Percentiles rank a stretch among this genome's conserved stretches.
Evolutionary conservation across 2,888 invertebrate genomes (phyloP).

Genomic region (Apodemia zela): DNA sequence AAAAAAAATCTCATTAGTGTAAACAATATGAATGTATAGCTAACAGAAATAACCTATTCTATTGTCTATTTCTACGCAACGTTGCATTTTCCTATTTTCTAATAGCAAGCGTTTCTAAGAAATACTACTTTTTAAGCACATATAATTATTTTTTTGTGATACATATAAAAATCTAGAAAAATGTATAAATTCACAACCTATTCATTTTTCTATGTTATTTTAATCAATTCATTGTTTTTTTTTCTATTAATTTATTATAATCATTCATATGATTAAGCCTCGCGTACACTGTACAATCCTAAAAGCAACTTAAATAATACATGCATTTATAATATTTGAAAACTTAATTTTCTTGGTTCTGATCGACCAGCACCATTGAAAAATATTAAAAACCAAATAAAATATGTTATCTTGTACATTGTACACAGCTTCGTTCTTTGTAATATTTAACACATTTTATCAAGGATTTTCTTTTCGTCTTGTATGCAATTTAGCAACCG

Average conservation of each 20-base stretch:
- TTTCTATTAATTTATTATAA: slow-evolving; percentile 26
- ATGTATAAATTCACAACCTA: slow-evolving; percentile 81
- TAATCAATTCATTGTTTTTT: slow-evolving; percentile 37
- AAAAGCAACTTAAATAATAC: background rate
- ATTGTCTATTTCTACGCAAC: background rate
- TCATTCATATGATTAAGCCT: too few species aligned
- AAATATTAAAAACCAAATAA: too few species aligned
- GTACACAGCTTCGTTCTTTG: too few species aligned
- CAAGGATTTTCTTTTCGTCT: too few species aligned
- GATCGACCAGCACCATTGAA: too few species aligned
- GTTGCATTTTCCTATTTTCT: slow-evolving; percentile 3
- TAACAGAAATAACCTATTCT: background rate
- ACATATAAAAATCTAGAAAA: slow-evolving; percentile 76
- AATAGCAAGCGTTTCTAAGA: slow-evolving; percentile 13
- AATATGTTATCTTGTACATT: too few species aligned
- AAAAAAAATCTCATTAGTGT: too few species aligned
- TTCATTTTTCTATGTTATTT: slow-evolving; percentile 64
- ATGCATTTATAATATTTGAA: too few species aligned
- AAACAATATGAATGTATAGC: too few species aligned
- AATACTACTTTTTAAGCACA: slow-evolving; percentile 5
- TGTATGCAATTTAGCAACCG: too few species aligned
- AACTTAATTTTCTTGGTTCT: too few species aligned
- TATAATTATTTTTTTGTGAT: slow-evolving; percentile 36
- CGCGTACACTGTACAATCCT: background rate
- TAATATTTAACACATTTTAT: too few species aligned